Evolutionary conservation across 2,797 vertebrate species (phyloP).

Genomic region (Urosaurus nigricauda): DNA sequence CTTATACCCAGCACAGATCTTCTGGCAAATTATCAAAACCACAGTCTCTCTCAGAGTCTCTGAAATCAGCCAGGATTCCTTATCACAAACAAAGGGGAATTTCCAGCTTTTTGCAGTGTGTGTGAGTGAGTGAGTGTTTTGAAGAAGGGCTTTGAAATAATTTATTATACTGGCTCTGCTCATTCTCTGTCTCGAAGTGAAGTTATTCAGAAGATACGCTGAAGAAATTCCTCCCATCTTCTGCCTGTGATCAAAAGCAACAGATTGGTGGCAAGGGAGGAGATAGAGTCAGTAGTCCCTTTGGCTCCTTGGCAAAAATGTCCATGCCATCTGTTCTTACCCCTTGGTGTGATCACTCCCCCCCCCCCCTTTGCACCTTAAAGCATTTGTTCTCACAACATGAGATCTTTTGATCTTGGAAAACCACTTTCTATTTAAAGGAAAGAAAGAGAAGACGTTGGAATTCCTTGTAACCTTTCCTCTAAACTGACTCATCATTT

Average conservation of each 20-base stretch:
- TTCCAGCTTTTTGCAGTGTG: constrained; percentile 18
- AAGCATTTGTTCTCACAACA: constrained; percentile 81
- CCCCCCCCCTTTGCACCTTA: constrained; percentile 71
- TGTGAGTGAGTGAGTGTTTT: too few relatives aligned
- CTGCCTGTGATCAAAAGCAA: constrained; percentile 16
- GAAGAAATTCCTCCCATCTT: neutral
- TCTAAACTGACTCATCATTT: neutral
- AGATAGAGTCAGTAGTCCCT: neutral
- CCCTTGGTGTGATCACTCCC: constrained; percentile 74
- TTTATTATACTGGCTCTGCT: constrained; percentile 22
- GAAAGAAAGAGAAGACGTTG: constrained; percentile 40
- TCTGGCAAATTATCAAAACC: neutral
- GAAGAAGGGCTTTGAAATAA: constrained; percentile 33
- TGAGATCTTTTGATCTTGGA: constrained; percentile 80
- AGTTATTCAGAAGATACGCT: neutral
- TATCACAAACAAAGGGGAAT: constrained; percentile 61
- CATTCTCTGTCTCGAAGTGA: constrained; percentile 31
- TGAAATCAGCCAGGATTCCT: constrained; percentile 49
- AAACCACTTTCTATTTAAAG: constrained; percentile 55
- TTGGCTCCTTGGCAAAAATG: constrained; percentile 21
- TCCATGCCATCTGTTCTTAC: constrained; percentile 81
- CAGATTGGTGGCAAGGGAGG: neutral
- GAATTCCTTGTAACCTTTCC: constrained; percentile 15
- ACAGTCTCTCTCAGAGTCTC: neutral
- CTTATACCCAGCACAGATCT: neutral